A percentile compares a stretch with the other conserved stretches of the same genome.
phyloP scores from a whole-genome alignment of 1,140 invertebrate genomes.

The Drosophila guanche region DNA sequence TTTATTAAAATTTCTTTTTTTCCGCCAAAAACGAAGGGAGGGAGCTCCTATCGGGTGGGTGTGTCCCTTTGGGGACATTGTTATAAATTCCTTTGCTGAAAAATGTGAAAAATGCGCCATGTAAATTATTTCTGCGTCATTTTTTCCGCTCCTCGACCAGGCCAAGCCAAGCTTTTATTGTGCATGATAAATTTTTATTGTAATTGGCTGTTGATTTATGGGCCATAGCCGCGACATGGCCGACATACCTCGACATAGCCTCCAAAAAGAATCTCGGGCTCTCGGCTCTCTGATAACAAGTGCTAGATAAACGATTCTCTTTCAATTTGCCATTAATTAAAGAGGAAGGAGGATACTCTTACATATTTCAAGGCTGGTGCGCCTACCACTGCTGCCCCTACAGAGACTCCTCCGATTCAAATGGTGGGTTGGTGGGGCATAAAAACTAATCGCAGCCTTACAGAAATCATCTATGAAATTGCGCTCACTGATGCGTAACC shows the following conservation, averaged over 20 bases:
- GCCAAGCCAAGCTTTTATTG: constrained; percentile 58
- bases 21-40: neutral
- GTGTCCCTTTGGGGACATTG: constrained; percentile 74
- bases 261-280: constrained; percentile 26
- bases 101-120: constrained; percentile 79
- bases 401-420: constrained; percentile 27
- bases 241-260: constrained; percentile 10
- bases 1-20: constrained; percentile 78
- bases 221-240: constrained; percentile 25
- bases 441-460: constrained; percentile 71
- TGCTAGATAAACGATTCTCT: constrained; percentile 60
- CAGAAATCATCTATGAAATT: constrained; percentile 68
- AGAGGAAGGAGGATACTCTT: constrained; percentile 1
- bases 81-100: constrained; percentile 74
- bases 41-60: neutral
- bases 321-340: constrained; percentile 59
- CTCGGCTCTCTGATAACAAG: constrained; percentile 40
- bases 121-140: constrained; percentile 75
- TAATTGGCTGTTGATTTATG: constrained; percentile 81
- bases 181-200: constrained; percentile 81
- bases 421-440: constrained; percentile 40
- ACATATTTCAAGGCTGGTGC: constrained; percentile 1
- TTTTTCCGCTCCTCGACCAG: constrained; percentile 13
- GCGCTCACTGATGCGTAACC: constrained; percentile 65
- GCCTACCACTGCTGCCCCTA: neutral